Percentiles rank a stretch among this genome's conserved stretches.
phyloP scores from a whole-genome alignment of 2,113 vertebrate species.

The Oriolus oriolus region DNA sequence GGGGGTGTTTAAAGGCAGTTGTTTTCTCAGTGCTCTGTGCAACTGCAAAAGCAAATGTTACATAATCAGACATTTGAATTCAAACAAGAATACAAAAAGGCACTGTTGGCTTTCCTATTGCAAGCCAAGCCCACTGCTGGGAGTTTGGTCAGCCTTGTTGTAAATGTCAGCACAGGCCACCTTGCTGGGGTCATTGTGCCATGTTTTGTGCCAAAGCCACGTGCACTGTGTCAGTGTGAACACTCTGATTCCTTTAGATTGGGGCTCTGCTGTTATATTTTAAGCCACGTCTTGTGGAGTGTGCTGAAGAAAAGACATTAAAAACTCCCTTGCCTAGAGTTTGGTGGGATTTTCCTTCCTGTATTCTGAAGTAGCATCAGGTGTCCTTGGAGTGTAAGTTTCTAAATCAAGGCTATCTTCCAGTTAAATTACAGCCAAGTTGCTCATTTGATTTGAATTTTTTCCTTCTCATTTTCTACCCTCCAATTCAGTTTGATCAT shows the following conservation, averaged over 20 bases:
- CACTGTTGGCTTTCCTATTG: not conserved
- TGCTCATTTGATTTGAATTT: not conserved
- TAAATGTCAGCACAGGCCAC: not conserved
- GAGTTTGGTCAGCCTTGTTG: not conserved
- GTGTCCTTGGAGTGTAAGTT: not conserved
- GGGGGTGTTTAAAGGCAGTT: slow-evolving; percentile 1
- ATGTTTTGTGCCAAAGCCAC: not conserved
- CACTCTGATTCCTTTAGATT: not conserved
- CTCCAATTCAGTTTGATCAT: not conserved
- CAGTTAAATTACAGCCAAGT: not conserved
- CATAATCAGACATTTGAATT: slow-evolving; percentile 5
- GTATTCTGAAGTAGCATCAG: not conserved
- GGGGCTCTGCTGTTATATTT: not conserved
- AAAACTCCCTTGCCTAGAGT: not conserved
- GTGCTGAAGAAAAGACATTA: not conserved
- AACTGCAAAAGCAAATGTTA: slow-evolving; percentile 1
- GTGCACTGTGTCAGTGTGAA: not conserved
- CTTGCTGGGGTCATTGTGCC: not conserved
- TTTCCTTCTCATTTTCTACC: not conserved
- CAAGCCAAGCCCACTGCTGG: not conserved
- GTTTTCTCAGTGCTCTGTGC: not conserved
- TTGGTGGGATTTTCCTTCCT: not conserved
- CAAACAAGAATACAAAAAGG: not conserved
- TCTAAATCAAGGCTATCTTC: not conserved
- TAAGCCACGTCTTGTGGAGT: not conserved